Conservation (phyloP, 2,113 vertebrate species). For the Silurus asotus region DNA sequence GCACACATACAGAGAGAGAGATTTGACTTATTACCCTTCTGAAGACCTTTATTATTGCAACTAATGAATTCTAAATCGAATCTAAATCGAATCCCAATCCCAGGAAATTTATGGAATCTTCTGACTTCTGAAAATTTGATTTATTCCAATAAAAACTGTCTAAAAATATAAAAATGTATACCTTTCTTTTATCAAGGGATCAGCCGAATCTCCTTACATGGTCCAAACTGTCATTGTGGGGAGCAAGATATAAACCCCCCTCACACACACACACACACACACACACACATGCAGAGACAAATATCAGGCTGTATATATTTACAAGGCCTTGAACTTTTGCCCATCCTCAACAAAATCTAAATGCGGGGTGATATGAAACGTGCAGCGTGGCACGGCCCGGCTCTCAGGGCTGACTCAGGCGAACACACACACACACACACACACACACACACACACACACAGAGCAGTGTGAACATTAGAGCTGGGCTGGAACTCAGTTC, state of each 20-base stretch:
- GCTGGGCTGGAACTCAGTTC: neutral
- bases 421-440: constrained; percentile 6
- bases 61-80: neutral
- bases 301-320: neutral
- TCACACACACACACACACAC: neutral
- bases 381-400: neutral
- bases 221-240: neutral
- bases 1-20: too few species aligned
- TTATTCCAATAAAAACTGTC: neutral
- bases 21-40: neutral
- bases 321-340: neutral
- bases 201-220: neutral
- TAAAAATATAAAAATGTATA: too few species aligned
- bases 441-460: constrained; percentile 10
- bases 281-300: neutral
- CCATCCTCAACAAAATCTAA: neutral
- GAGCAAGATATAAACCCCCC: neutral
- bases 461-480: neutral
- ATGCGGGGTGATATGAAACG: neutral
- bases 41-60: neutral
- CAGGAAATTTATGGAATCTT: neutral
- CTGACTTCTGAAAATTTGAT: neutral
- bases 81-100: neutral
- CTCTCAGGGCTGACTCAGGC: neutral
- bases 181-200: too few species aligned